phyloP scores from a whole-genome alignment of 2,113 vertebrate species.

The Phylloscopus trochilus region DNA sequence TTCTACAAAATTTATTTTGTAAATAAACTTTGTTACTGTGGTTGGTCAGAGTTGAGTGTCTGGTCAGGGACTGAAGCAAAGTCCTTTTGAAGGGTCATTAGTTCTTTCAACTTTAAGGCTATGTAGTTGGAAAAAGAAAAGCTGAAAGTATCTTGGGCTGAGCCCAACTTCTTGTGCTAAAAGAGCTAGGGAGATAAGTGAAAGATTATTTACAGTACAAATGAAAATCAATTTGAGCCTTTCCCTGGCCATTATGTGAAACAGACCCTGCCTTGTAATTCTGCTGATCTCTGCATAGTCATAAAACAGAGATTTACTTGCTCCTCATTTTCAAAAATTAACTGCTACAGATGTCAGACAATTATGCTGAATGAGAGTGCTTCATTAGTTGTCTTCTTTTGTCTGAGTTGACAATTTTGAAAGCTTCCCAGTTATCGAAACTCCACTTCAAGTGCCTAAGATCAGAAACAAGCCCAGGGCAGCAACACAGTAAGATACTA shows the following conservation, averaged over 20 bases:
- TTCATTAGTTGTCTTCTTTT: background rate
- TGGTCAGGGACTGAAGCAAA: background rate
- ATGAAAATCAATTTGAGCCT: background rate
- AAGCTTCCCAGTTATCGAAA: background rate
- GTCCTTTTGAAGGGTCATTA: background rate
- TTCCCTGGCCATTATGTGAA: background rate
- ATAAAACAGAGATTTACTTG: constrained; percentile 7
- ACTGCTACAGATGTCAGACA: background rate
- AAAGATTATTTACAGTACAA: constrained; percentile 13
- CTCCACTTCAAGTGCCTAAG: background rate
- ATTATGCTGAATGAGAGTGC: background rate
- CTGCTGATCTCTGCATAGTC: background rate
- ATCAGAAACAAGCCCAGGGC: constrained; percentile 21
- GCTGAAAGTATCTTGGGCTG: background rate
- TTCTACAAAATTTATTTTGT: background rate
- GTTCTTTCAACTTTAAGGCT: constrained; percentile 5
- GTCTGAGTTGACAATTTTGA: background rate
- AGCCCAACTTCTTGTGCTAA: background rate
- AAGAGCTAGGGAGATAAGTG: background rate
- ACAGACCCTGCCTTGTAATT: constrained; percentile 1
- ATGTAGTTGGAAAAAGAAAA: background rate
- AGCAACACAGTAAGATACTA: background rate
- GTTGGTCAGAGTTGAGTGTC: background rate
- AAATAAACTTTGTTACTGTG: constrained; percentile 36
- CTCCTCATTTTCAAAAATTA: background rate